Conservation (phyloP, 2,113 vertebrate species). For the Sceloporus tristichus region DNA sequence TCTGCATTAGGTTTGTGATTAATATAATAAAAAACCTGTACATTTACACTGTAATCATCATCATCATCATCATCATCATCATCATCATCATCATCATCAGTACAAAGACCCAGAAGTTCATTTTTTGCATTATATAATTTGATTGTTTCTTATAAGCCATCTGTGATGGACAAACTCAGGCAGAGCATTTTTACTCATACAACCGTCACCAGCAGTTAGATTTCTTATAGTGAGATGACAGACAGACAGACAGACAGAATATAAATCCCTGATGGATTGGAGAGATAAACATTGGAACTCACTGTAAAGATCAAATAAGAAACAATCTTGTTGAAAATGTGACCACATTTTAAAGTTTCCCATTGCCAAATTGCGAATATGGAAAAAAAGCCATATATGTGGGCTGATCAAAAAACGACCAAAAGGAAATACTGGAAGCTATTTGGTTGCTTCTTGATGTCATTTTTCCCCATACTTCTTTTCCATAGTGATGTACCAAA, state of each 20-base stretch:
- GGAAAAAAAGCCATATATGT: neutral
- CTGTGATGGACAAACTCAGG: constrained; percentile 42
- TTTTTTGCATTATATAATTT: constrained; percentile 16
- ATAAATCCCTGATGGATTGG: neutral
- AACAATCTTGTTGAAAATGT: constrained; percentile 2
- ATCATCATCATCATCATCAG: constrained; percentile 39
- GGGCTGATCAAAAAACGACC: neutral
- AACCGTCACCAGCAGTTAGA: constrained; percentile 5
- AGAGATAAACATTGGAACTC: neutral
- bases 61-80: neutral
- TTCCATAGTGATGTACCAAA: neutral
- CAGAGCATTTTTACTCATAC: neutral
- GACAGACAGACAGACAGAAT: neutral
- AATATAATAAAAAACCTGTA: constrained; percentile 60
- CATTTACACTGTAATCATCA: constrained; percentile 35
- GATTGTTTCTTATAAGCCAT: constrained; percentile 47
- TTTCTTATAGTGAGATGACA: neutral
- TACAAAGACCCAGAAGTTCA: no score
- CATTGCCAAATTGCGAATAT: neutral
- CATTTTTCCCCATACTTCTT: neutral
- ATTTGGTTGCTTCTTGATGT: neutral
- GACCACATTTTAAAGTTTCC: neutral
- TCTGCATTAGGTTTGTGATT: constrained; percentile 65
- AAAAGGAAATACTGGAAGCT: neutral
- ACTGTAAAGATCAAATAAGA: constrained; percentile 3